Conservation (phyloP, 2,113 vertebrate species). For the Nanorana parkeri region DNA sequence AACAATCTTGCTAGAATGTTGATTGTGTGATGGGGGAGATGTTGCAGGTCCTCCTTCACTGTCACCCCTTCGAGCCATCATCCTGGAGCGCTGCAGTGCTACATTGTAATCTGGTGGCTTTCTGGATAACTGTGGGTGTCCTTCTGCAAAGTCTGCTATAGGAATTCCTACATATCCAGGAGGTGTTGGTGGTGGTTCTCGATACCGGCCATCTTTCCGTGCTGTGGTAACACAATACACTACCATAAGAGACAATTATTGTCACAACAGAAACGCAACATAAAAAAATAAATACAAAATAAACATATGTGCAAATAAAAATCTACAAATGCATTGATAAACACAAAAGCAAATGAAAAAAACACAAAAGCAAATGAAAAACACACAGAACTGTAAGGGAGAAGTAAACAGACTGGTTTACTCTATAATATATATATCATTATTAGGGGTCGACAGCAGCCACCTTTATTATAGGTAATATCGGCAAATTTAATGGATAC, state of each 20-base stretch:
- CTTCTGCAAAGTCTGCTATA: conserved; percentile 88
- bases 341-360: background rate
- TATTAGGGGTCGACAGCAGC: too few species aligned
- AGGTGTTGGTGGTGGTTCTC: conserved; percentile 94
- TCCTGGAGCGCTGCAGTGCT: conserved; percentile 93
- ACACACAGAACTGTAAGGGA: too few species aligned
- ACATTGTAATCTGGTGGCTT: conserved; percentile 95
- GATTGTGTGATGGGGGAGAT: conserved; percentile 71
- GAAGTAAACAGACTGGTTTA: too few species aligned
- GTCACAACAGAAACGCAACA: conserved; percentile 46
- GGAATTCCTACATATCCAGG: conserved; percentile 94
- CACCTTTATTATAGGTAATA: too few species aligned
- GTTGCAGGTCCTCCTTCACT: conserved; percentile 67
- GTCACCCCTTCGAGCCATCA: conserved; percentile 89
- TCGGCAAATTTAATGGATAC: too few species aligned
- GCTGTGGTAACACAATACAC: conserved; percentile 71
- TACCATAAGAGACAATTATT: conserved; percentile 44
- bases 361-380: background rate
- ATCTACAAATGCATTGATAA: background rate
- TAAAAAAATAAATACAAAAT: background rate
- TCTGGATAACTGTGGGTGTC: conserved; percentile 80
- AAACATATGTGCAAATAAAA: background rate
- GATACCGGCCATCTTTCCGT: conserved; percentile 92
- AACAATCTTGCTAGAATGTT: conserved; percentile 65
- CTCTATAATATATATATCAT: too few species aligned